Conservation (phyloP, 2,113 vertebrate genomes). For the Syngnathus floridae region DNA sequence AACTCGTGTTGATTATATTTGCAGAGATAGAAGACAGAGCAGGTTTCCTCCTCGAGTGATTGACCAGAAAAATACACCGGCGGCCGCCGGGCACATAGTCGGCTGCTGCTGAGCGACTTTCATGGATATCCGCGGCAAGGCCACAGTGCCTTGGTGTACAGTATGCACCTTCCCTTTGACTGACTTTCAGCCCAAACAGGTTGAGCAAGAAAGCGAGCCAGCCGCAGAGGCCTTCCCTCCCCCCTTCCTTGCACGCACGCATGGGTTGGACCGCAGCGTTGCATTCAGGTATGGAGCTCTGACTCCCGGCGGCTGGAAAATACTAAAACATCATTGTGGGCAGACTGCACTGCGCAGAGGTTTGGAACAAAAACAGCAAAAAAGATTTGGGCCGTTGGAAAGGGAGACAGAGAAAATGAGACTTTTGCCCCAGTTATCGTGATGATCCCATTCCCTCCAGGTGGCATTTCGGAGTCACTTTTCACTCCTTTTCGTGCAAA, state of each 20-base stretch:
- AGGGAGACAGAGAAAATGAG: constrained; percentile 3
- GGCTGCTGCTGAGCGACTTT: constrained; percentile 16
- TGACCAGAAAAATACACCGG: constrained; percentile 20
- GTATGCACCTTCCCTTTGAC: constrained; percentile 8
- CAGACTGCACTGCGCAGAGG: neutral
- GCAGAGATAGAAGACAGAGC: neutral
- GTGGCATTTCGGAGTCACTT: constrained; percentile 16
- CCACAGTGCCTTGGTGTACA: neutral
- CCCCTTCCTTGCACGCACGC: neutral
- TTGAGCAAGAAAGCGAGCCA: constrained; percentile 44
- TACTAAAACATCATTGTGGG: constrained; percentile 28
- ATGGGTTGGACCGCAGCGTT: constrained; percentile 23
- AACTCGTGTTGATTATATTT: neutral
- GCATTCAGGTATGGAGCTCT: constrained; percentile 4
- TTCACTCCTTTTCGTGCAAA: constrained; percentile 2
- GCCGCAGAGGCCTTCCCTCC: constrained; percentile 1
- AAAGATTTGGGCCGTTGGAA: neutral
- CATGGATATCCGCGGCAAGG: constrained; percentile 29
- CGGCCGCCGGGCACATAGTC: constrained; percentile 9
- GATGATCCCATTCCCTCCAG: constrained; percentile 27
- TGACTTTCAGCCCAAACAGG: neutral
- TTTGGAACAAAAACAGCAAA: neutral
- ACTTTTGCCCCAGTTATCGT: constrained; percentile 32
- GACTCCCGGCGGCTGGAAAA: constrained; percentile 38
- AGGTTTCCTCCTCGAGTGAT: constrained; percentile 1